Conservation (phyloP, 2,888 invertebrate species). For the Lepetodrilus schrolli region DNA sequence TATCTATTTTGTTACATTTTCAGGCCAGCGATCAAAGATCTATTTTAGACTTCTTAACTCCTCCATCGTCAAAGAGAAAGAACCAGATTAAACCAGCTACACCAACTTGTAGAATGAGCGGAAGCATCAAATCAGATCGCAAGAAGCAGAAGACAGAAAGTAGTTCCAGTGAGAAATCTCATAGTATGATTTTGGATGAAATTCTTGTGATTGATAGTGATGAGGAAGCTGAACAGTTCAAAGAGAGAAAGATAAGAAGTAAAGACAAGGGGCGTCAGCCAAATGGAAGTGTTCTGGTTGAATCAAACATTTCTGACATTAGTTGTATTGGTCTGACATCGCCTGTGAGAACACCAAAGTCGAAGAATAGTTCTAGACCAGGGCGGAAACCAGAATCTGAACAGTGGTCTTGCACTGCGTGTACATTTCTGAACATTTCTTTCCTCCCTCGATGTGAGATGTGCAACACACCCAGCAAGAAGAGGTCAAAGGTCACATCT, state of each 20-base stretch:
- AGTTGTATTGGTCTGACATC: too few species aligned
- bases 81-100: not conserved
- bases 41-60: constrained; percentile 61
- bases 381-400: too few species aligned
- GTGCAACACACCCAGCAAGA: constrained; percentile 60
- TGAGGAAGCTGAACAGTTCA: constrained; percentile 32
- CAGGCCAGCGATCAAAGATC: constrained; percentile 64
- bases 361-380: too few species aligned
- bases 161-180: not conserved
- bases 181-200: not conserved
- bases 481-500: too few species aligned
- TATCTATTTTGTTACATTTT: constrained; percentile 33
- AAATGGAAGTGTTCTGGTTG: too few species aligned
- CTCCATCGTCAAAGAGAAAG: constrained; percentile 26
- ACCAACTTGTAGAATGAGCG: not conserved
- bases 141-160: not conserved
- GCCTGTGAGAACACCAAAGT: too few species aligned
- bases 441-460: constrained; percentile 65
- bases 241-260: not conserved
- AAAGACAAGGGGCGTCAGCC: too few species aligned
- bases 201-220: constrained; percentile 34
- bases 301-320: too few species aligned
- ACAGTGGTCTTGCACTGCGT: constrained; percentile 64
- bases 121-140: not conserved
- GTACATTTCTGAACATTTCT: constrained; percentile 66